phyloP scores from a whole-genome alignment of 37 sponge, comb jelly and placozoan genomes.

The Amphimedon queenslandica region DNA sequence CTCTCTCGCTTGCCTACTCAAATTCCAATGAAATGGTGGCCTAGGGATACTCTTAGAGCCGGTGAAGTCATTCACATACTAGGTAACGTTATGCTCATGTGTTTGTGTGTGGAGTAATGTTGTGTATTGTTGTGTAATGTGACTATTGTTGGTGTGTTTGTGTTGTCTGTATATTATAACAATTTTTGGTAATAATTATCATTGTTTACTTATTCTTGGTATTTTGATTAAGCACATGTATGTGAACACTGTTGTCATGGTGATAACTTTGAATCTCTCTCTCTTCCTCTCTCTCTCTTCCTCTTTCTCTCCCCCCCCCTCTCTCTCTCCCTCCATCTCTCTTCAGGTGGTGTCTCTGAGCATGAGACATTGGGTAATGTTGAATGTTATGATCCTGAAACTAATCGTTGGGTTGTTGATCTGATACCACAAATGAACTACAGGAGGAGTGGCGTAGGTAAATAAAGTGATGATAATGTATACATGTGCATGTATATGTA shows the following conservation, averaged over 20 bases:
- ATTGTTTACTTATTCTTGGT: too few species aligned
- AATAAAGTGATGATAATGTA: too few species aligned
- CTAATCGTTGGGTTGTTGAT: constrained; percentile 78
- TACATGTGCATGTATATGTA: neutral
- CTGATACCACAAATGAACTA: constrained; percentile 81
- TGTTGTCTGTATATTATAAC: neutral
- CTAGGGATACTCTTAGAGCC: constrained; percentile 71
- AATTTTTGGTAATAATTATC: too few species aligned
- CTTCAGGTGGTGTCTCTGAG: constrained; percentile 81
- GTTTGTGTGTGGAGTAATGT: too few species aligned
- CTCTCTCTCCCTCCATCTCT: too few species aligned
- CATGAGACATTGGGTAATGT: constrained; percentile 89
- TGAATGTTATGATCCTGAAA: constrained; percentile 80
- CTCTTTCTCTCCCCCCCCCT: too few species aligned
- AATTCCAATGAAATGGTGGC: constrained; percentile 93
- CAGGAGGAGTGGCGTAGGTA: constrained; percentile 73
- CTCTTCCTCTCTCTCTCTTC: too few species aligned
- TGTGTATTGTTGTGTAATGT: too few species aligned
- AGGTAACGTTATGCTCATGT: constrained; percentile 37
- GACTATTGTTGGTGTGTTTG: neutral
- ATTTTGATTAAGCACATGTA: too few species aligned
- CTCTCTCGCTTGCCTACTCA: constrained; percentile 69
- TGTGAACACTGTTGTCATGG: neutral
- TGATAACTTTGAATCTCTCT: too few species aligned
- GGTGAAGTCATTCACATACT: constrained; percentile 89